phyloP scores from a whole-genome alignment of 64 coral and sea anemone species.

The Acropora yongei region DNA sequence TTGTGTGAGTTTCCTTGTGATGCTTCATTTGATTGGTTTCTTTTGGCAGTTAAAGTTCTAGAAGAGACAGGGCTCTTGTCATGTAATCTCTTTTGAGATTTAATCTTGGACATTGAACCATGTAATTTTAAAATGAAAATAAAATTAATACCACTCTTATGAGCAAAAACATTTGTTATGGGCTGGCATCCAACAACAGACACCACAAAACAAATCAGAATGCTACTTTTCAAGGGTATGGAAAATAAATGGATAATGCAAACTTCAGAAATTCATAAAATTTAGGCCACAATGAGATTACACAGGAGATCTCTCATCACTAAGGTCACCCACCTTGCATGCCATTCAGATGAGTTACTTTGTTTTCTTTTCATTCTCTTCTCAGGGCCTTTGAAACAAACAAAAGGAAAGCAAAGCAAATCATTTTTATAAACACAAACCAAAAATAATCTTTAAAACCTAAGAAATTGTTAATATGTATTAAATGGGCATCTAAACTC shows the following conservation, averaged over 20 bases:
- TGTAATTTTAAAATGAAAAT: too few species aligned
- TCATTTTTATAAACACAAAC: too few species aligned
- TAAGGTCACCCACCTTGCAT: background rate
- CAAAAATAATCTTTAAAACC: too few species aligned
- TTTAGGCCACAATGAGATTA: too few species aligned
- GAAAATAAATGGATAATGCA: too few species aligned
- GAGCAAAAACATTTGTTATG: too few species aligned
- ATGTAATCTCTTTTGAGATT: background rate
- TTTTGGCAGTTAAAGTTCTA: background rate
- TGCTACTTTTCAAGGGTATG: background rate
- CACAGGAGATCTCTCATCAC: background rate
- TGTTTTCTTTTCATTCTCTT: slow-evolving; percentile 13
- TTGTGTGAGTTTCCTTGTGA: background rate
- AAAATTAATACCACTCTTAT: too few species aligned
- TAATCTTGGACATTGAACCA: background rate
- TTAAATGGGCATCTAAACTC: too few species aligned
- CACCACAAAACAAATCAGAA: background rate
- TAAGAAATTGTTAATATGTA: too few species aligned
- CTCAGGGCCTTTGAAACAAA: background rate
- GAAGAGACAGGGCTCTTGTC: background rate
- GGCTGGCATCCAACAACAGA: too few species aligned
- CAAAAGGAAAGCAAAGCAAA: background rate
- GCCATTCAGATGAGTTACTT: background rate
- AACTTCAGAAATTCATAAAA: too few species aligned
- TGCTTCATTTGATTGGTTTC: background rate